A percentile compares a stretch with the other conserved stretches of the same genome.
phyloP scores from a whole-genome alignment of 2,113 vertebrate genomes.

The Laterallus jamaicensis region DNA sequence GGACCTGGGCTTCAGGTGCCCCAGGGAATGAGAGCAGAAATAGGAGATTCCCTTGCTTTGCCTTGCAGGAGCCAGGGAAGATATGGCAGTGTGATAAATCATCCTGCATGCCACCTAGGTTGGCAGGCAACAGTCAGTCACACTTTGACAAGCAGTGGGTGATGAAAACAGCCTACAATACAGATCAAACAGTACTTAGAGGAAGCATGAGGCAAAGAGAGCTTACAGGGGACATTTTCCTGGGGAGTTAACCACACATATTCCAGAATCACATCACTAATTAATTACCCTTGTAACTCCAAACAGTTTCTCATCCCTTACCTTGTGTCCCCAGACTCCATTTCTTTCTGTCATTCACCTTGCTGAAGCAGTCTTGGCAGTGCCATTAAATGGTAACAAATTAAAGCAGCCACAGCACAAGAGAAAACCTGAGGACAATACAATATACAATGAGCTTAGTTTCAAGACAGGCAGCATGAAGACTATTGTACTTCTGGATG shows the following conservation, averaged over 20 bases:
- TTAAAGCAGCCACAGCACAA: background rate
- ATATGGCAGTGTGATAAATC: accelerated
- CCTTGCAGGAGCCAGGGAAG: background rate
- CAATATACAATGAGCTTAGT: background rate
- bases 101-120: background rate
- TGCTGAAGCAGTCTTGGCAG: background rate
- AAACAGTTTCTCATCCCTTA: background rate
- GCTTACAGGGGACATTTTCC: background rate
- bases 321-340: background rate
- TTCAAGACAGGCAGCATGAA: background rate
- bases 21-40: background rate
- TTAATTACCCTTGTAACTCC: background rate
- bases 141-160: background rate
- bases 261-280: background rate
- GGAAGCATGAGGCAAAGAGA: background rate
- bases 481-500: background rate
- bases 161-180: accelerated
- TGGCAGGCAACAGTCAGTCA: background rate
- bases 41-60: background rate
- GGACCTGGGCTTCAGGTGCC: background rate
- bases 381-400: background rate
- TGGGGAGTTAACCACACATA: background rate
- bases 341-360: background rate
- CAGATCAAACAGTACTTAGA: accelerated
- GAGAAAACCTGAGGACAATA: background rate